These are phyloP conservation scores for Nipponacmea schrenckii DNA, from an alignment of 2,888 invertebrate genomes.

Conservation along the genomic window DNA sequence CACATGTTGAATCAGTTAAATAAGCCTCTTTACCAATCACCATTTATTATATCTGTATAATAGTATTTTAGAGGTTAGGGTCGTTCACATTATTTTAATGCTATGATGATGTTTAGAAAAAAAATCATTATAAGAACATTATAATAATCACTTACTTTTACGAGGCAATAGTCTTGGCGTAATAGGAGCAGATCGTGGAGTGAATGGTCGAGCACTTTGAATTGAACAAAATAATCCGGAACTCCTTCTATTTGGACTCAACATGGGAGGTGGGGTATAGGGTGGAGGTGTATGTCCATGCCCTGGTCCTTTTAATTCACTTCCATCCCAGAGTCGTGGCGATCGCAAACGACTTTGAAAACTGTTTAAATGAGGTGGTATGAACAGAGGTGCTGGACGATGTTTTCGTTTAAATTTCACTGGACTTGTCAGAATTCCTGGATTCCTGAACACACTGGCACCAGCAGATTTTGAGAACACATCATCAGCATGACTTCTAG, in stretches of 20 bases:
- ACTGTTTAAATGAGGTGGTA: conserved; percentile 69
- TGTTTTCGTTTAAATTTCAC: conserved; percentile 63
- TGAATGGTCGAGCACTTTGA: conserved; percentile 41
- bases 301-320: conserved; percentile 30
- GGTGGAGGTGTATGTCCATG: conserved; percentile 70
- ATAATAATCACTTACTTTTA: conserved; percentile 22
- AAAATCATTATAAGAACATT: too few species aligned
- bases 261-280: conserved; percentile 93
- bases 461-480: conserved; percentile 70
- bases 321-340: conserved; percentile 64
- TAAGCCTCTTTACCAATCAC: too few species aligned
- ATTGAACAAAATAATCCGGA: conserved; percentile 81
- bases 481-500: conserved; percentile 35
- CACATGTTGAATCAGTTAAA: too few species aligned
- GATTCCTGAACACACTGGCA: conserved; percentile 83
- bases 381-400: conserved; percentile 68
- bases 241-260: conserved; percentile 90
- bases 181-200: conserved; percentile 65
- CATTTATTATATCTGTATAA: too few species aligned
- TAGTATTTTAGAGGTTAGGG: too few species aligned
- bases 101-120: too few species aligned
- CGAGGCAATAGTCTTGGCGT: conserved; percentile 39
- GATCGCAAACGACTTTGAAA: conserved; percentile 72
- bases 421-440: conserved; percentile 74
- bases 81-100: too few species aligned